These are phyloP conservation scores for Odontophorus gujanensis DNA, from an alignment of 2,113 vertebrate genomes.

Conservation along the genomic window DNA sequence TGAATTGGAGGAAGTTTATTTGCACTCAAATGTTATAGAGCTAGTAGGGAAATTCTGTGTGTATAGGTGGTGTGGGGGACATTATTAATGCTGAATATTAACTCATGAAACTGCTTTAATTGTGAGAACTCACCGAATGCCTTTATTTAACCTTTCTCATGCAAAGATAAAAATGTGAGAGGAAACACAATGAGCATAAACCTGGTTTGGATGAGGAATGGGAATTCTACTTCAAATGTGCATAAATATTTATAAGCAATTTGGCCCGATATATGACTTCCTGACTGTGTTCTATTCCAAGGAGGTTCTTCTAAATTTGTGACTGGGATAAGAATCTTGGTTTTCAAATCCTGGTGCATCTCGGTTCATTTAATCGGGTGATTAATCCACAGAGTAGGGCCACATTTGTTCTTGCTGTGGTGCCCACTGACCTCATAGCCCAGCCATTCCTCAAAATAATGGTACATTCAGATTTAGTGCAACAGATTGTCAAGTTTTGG, in stretches of 20 bases:
- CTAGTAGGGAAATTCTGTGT: neutral
- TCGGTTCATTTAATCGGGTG: neutral
- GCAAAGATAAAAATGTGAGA: neutral
- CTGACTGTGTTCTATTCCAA: neutral
- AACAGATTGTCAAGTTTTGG: neutral
- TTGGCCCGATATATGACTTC: neutral
- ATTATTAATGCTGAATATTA: neutral
- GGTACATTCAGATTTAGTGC: neutral
- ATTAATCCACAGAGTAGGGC: neutral
- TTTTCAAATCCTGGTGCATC: neutral
- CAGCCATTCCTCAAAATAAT: neutral
- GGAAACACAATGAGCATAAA: neutral
- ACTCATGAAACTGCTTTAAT: neutral
- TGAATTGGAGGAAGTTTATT: neutral
- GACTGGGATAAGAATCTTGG: neutral
- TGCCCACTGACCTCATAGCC: neutral
- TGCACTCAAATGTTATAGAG: neutral
- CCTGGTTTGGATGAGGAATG: neutral
- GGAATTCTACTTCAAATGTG: accelerated
- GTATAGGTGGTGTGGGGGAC: neutral
- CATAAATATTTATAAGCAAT: neutral
- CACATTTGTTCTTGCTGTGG: neutral
- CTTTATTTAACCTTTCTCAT: neutral
- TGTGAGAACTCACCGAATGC: neutral
- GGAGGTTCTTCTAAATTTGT: neutral